Evolutionary conservation across 2,113 vertebrate genomes (phyloP).

Genomic region (Leucoraja erinaceus): DNA sequence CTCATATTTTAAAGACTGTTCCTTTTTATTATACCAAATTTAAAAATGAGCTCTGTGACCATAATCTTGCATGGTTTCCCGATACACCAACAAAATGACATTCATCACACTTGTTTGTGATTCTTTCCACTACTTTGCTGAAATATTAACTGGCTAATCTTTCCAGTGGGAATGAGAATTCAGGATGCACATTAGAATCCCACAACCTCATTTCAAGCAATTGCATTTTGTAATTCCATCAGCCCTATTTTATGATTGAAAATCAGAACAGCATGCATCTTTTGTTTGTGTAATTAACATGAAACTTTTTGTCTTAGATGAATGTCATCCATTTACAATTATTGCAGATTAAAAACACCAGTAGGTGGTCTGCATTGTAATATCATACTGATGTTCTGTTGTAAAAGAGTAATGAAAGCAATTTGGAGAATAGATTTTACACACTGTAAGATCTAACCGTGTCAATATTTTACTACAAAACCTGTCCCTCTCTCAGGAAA

Average conservation of each 20-base stretch:
- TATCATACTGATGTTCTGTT: background rate
- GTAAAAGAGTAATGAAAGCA: background rate
- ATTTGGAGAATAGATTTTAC: background rate
- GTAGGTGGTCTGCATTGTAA: too few species aligned
- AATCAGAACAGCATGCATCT: background rate
- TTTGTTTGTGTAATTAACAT: constrained; percentile 16
- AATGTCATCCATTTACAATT: background rate
- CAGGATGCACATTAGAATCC: background rate
- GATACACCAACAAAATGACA: background rate
- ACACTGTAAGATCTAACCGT: background rate
- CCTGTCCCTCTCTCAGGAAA: background rate
- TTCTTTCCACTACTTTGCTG: background rate
- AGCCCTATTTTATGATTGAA: background rate
- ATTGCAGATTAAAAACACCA: constrained; percentile 14
- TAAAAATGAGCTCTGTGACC: background rate
- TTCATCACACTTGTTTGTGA: background rate
- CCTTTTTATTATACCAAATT: background rate
- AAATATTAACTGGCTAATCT: background rate
- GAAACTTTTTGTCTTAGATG: background rate
- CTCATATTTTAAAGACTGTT: background rate
- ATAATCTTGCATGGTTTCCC: background rate
- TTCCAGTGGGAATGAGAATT: background rate
- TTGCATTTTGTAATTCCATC: background rate
- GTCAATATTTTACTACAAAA: background rate
- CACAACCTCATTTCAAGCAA: background rate